Conservation (phyloP, 2,113 vertebrate genomes). For the Pseudorectes ferrugineus region DNA sequence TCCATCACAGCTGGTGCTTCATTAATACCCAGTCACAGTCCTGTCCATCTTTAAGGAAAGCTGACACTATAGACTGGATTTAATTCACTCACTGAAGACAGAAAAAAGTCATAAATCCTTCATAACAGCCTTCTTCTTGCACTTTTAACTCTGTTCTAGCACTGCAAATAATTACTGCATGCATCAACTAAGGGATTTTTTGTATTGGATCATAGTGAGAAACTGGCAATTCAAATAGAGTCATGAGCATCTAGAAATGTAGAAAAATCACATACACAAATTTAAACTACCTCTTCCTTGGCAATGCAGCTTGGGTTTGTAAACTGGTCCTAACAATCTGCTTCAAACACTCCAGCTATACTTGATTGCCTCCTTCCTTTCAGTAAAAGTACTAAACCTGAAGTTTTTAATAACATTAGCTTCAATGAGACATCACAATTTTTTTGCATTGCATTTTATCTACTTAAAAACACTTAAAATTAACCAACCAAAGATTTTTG, state of each 20-base stretch:
- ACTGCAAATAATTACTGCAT: background rate
- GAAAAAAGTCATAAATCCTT: background rate
- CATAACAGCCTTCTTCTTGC: background rate
- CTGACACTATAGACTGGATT: background rate
- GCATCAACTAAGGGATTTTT: background rate
- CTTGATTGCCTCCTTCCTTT: background rate
- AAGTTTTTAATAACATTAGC: background rate
- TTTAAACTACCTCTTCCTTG: background rate
- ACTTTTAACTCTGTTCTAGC: background rate
- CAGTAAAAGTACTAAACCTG: background rate
- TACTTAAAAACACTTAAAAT: background rate
- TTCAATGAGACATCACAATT: background rate
- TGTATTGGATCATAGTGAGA: background rate
- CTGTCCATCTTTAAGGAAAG: background rate
- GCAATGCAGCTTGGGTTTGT: background rate
- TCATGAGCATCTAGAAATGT: background rate
- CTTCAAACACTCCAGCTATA: background rate
- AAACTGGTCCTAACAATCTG: background rate
- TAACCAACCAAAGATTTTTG: background rate
- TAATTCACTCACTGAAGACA: background rate
- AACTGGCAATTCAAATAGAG: background rate
- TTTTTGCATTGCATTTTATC: background rate
- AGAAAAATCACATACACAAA: background rate
- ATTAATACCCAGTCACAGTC: background rate
- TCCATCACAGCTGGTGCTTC: background rate